Percentiles rank a stretch among this genome's conserved stretches.
Conservation (phyloP, 2,888 invertebrate genomes). For the Lottia scabra region DNA sequence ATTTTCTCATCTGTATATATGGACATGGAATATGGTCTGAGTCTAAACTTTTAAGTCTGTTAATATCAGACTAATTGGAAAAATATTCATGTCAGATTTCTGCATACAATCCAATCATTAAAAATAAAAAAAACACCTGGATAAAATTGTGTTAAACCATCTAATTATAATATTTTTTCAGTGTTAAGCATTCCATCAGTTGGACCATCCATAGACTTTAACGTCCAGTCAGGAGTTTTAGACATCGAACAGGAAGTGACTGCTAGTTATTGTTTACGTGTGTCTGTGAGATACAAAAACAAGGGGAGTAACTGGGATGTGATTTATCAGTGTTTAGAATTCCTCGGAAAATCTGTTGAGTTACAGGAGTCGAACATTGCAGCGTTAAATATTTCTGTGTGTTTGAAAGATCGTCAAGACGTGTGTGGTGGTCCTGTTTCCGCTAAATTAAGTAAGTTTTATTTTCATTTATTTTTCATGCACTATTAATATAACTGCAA, state of each 20-base stretch:
- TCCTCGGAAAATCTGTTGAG: slow-evolving; percentile 28
- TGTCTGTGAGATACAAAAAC: slow-evolving; percentile 40
- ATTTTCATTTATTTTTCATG: not conserved
- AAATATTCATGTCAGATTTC: no score
- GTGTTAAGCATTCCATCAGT: slow-evolving; percentile 48
- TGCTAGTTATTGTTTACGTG: slow-evolving; percentile 49
- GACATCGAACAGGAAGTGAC: slow-evolving; percentile 37
- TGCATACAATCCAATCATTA: no score
- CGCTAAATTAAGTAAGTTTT: slow-evolving; percentile 49
- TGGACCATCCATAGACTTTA: slow-evolving; percentile 40
- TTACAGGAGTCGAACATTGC: slow-evolving; percentile 38
- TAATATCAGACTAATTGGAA: no score
- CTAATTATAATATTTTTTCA: slow-evolving; percentile 25
- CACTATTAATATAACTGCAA: no score
- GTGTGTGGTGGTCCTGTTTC: slow-evolving; percentile 53
- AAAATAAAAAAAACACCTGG: no score
- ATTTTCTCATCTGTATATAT: no score
- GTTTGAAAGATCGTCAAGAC: slow-evolving; percentile 50
- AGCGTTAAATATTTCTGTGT: slow-evolving; percentile 55
- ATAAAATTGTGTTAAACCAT: no score
- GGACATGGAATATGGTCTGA: no score
- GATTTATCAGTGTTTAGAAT: slow-evolving; percentile 35
- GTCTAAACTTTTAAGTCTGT: no score
- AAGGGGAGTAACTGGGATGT: slow-evolving; percentile 42
- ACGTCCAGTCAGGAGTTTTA: slow-evolving; percentile 31